Conservation (phyloP, 2,797 vertebrate species). For the Meda fulgida region DNA sequence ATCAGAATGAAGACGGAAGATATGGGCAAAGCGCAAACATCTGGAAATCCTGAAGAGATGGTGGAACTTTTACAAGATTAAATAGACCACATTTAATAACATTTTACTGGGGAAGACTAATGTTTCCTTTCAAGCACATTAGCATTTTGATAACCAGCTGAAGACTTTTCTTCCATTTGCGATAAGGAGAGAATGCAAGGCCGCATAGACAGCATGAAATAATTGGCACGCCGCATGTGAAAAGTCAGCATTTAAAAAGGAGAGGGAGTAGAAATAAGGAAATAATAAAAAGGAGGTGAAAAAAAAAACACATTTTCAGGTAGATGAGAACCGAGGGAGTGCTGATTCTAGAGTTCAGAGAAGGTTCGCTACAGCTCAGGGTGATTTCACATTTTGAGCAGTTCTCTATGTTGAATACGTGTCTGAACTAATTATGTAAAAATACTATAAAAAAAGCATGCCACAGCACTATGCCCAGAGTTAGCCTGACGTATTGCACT, state of each 20-base stretch:
- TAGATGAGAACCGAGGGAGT: constrained; percentile 51
- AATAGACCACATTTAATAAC: constrained; percentile 74
- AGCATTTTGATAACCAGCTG: constrained; percentile 73
- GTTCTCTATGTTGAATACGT: constrained; percentile 52
- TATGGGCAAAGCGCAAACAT: constrained; percentile 61
- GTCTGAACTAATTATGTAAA: constrained; percentile 59
- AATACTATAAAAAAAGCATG: constrained; percentile 7
- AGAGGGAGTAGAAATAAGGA: constrained; percentile 39
- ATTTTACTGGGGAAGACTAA: constrained; percentile 70
- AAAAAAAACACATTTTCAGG: constrained; percentile 31
- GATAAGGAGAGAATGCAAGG: constrained; percentile 65
- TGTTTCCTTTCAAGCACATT: constrained; percentile 71
- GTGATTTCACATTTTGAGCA: constrained; percentile 52
- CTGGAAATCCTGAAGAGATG: constrained; percentile 70
- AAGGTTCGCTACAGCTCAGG: constrained; percentile 38
- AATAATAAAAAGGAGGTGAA: constrained; percentile 24
- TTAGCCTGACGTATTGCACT: constrained; percentile 29
- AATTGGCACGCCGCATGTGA: constrained; percentile 66
- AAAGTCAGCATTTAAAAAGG: constrained; percentile 65
- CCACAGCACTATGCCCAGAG: constrained; percentile 26
- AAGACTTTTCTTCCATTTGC: constrained; percentile 65
- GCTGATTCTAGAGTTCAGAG: constrained; percentile 57
- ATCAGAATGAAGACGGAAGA: constrained; percentile 57
- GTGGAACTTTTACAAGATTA: constrained; percentile 71
- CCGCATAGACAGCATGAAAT: constrained; percentile 67